Base-by-base conservation (phyloP, 2,797 vertebrate genomes). In the Synaphobranchus kaupii region DNA sequence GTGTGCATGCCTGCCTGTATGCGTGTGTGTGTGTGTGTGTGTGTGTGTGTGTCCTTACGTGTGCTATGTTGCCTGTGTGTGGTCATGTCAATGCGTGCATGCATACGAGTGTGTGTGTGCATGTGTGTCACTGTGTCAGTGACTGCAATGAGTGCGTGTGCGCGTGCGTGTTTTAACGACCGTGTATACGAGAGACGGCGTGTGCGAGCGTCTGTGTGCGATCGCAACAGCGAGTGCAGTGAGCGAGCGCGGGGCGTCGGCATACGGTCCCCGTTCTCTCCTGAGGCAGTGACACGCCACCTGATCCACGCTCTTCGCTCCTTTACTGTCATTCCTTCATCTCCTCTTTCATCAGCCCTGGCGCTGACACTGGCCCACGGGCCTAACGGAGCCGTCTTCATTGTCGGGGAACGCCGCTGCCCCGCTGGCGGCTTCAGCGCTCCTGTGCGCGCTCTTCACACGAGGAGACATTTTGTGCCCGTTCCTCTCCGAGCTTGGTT, bases 271-370 rank as follows among this genome's bases (percentile, higher is more conserved):
- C 47, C 71, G 12, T 4, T 50, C 78, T 50, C 78, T 81, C 78
- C 47, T n/a, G 44, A 50, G 78, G 47, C 44, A 81, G 78, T 48
- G 8, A 25, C 78, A n/a, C 78, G 20, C 44, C 78, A 48, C 34
- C 76, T 80, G 76, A 48, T 47, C 76, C 76, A 8, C 44, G 2
- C 44, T 2, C 76, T 80, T 39, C 76, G 22, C 39, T 80, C 76
- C 34, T 22, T 47, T 48, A 80, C 20, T 47, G 48, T 80, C 25
- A 48, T 47, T 50, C 47, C 78, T 50, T 50, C 20, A 3, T 44
- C 50, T 81, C 44, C 47, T 48, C 44, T 50, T 76, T 76, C 20
- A 25, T 81, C 78, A 81, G 78, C 78, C n/a, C 78, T 81, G 44
- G 6, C 2, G 3, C 44, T 81, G 47, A 81, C 78, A 50, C 44